Conservation (phyloP, 2,888 invertebrate genomes). For the Cheilosia variabilis region DNA sequence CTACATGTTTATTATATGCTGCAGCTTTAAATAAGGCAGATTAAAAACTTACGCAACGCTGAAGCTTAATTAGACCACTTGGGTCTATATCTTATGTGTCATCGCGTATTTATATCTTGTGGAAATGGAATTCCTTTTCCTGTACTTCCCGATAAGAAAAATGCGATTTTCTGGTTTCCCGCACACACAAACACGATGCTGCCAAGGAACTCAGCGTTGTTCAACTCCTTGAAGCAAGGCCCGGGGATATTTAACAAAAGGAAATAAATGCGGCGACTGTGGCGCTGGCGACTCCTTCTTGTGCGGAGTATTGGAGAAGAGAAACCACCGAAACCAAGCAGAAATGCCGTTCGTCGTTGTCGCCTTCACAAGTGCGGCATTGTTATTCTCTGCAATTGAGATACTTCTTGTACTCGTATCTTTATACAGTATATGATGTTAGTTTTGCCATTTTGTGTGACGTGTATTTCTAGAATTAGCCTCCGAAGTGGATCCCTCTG, state of each 20-base stretch:
- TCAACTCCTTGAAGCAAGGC: neutral
- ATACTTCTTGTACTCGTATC: slow-evolving; percentile 35
- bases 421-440: slow-evolving; percentile 38
- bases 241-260: slow-evolving; percentile 29
- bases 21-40: slow-evolving; percentile 17
- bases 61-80: slow-evolving; percentile 63
- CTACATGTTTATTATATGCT: neutral
- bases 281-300: slow-evolving; percentile 9
- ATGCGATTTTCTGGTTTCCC: slow-evolving; percentile 44
- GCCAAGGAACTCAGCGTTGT: slow-evolving; percentile 7
- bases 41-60: slow-evolving; percentile 49
- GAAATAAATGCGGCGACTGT: slow-evolving; percentile 24
- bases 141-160: slow-evolving; percentile 37
- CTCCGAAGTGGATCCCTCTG: neutral
- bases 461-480: slow-evolving; percentile 57
- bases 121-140: slow-evolving; percentile 57
- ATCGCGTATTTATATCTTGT: slow-evolving; percentile 55
- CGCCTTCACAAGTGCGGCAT: slow-evolving; percentile 58
- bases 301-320: neutral
- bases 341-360: slow-evolving; percentile 23
- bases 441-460: slow-evolving; percentile 48
- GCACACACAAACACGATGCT: slow-evolving; percentile 18
- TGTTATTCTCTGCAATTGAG: slow-evolving; percentile 69
- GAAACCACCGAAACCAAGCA: neutral
- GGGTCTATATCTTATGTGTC: slow-evolving; percentile 51